Evolutionary conservation across 2,113 vertebrate species (phyloP), one percentile per base, ranked within the genome.

Genomic region (Aspiorhynchus laticeps): DNA sequence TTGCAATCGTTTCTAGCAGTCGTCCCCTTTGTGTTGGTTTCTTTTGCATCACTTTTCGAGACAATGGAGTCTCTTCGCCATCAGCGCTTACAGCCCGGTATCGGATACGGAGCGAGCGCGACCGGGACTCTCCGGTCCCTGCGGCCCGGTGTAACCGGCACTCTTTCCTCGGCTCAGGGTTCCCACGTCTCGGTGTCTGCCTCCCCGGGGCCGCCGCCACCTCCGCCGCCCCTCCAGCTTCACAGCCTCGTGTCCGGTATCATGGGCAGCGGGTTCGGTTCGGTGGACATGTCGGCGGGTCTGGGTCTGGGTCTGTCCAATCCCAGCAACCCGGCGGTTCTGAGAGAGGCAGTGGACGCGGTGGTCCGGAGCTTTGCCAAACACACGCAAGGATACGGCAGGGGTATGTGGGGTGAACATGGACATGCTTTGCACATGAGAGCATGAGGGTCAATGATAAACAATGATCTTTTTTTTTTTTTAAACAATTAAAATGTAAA

Each of bases 321-420:
- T 90, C 94, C 94, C 31, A 95, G 95, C 73, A 97, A 96, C 91
- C 97, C 97, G 14, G 96, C 96, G 0, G 97, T 98, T 91, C 94
- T 98, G 93, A 93, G 97, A 90, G 97, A 98, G 90, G 97, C 97
- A 6, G 97, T 98, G 94, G 98, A 99, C 93, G 98, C 97, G 6
- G 98, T 99, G 90, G 98, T 98, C 81, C 91, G 97, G 91, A 98
- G 98, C 95, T 98, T 99, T 94, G 97, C 97, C 87, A 98, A 98
- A 90, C 97, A 99, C 95, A 99, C 98, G 14, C 98, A 99, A 89
- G 97, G 98, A 78, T 98, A 98, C 88, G 97, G 97, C 90, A 95
- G 97, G 93, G 97, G 98, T 98, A 95, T 95, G 94, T 87, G 46
- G 71, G 46, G 36, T 4, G 48, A 67, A 7, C 48, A 21, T 65